Conservation (phyloP, 2,113 vertebrate species). For the Solea senegalensis region DNA sequence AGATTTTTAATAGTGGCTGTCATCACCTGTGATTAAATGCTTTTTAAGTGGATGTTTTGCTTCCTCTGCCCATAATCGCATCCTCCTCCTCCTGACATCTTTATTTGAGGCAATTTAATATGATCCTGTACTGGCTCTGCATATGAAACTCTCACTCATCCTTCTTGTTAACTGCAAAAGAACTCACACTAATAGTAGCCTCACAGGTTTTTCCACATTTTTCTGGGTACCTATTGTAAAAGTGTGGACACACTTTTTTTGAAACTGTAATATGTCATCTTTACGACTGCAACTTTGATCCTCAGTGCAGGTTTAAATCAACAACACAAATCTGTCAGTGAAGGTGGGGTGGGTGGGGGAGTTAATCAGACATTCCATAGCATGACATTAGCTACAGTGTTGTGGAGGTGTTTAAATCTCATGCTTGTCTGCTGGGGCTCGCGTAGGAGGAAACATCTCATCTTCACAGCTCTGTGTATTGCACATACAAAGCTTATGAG, state of each 20-base stretch:
- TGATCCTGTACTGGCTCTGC: constrained; percentile 29
- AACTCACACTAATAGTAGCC: constrained; percentile 24
- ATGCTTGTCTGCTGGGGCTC: constrained; percentile 52
- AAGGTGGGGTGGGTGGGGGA: constrained; percentile 12
- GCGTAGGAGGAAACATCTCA: constrained; percentile 72
- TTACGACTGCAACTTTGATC: constrained; percentile 1
- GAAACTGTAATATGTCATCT: too few relatives aligned
- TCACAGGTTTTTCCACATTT: background rate
- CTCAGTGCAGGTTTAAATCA: constrained; percentile 22
- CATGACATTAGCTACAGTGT: constrained; percentile 46
- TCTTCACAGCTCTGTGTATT: constrained; percentile 61
- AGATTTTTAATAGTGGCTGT: too few relatives aligned
- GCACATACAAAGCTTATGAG: constrained; percentile 49
- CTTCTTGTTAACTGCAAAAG: constrained; percentile 27
- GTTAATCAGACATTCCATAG: constrained; percentile 40
- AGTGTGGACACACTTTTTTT: too few relatives aligned
- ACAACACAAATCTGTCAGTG: constrained; percentile 10
- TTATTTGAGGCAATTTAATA: constrained; percentile 23
- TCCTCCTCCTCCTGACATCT: constrained; percentile 24
- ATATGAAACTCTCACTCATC: constrained; percentile 33
- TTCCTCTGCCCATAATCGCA: background rate
- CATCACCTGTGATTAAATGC: background rate
- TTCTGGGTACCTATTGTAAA: background rate
- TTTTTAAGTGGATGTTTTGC: background rate
- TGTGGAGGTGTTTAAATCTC: constrained; percentile 54